Base-by-base conservation (phyloP, 2,113 vertebrate genomes). In the Chaetorhynchus papuensis region DNA sequence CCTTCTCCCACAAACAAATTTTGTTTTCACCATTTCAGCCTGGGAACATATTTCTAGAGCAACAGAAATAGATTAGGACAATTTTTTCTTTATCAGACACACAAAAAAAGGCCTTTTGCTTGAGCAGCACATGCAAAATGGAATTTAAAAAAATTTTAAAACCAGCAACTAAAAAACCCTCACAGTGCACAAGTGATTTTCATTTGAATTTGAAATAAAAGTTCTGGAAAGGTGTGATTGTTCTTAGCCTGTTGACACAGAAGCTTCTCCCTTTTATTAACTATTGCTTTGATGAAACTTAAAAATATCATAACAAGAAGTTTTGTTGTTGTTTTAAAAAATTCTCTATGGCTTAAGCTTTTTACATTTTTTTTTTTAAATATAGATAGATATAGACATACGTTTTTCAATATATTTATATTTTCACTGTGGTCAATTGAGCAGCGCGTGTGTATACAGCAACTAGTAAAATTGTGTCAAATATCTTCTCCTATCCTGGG, bases 101-200 rank as follows among this genome's bases (percentile, higher is more conserved):
- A n/a, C 24, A 17, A 52, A 82, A 71, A 31, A 18, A 8, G 6
- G 9, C 7, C 11, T 88, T 92, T 61, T 49, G 7, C 10, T 81
- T 87, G 28, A 71, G 49, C 8, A 54, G 22, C 13, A 57, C 13
- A 52, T 17, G 44, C 3, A 78, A 83, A 91, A 53, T 20, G 1
- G 8, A 74, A 87, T 44, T 13, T 11, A 8, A 37, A 39, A 64
- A 41, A 60, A 35, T 2, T 22, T 2, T 7, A 15, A 39, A 22
- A 18, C 1, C 7, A 33, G 37, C 7, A 10, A 14, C 14, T 3
- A 24, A 39, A 72, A 37, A 5, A 20, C 1, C 2, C 5, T 11
- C 7, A 53, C 13, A 76, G 31, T 47, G 8, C 6, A 49, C 11
- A 66, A 35, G 20, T 42, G 2, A 61, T 60, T 74, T 61, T 14